Conservation (phyloP, 2,888 invertebrate species). For the Mycalesis mineus region DNA sequence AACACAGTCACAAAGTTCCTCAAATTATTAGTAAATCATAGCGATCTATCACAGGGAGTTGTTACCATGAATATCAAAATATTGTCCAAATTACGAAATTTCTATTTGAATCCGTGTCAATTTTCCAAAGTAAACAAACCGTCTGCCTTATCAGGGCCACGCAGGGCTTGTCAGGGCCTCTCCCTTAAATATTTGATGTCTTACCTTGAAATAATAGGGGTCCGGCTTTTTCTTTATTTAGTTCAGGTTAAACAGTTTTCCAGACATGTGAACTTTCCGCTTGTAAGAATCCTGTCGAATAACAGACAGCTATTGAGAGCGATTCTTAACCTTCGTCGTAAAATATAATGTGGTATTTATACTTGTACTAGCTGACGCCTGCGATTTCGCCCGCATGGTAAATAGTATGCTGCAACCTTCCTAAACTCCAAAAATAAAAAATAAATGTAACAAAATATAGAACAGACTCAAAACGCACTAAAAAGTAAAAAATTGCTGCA, state of each 20-base stretch:
- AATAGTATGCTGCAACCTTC: too few species aligned
- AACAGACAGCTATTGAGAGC: background rate
- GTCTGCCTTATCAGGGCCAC: slow-evolving; percentile 12
- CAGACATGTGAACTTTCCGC: background rate
- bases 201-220: slow-evolving; percentile 16
- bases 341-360: too few species aligned
- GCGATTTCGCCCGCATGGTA: too few species aligned
- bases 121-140: slow-evolving; percentile 21
- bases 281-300: background rate
- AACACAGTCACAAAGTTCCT: background rate
- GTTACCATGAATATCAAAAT: background rate
- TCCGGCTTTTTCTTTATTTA: background rate
- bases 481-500: too few species aligned
- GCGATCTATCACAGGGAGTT: background rate
- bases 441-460: too few species aligned
- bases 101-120: slow-evolving; percentile 20
- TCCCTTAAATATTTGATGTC: slow-evolving; percentile 11
- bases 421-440: too few species aligned
- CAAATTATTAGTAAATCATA: background rate
- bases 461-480: too few species aligned
- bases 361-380: too few species aligned
- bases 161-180: slow-evolving; percentile 15
- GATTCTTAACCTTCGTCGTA: too few species aligned
- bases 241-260: slow-evolving; percentile 1
- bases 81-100: slow-evolving; percentile 11